Conservation (phyloP, 2,888 invertebrate species). For the Gandaritis pyraliata region DNA sequence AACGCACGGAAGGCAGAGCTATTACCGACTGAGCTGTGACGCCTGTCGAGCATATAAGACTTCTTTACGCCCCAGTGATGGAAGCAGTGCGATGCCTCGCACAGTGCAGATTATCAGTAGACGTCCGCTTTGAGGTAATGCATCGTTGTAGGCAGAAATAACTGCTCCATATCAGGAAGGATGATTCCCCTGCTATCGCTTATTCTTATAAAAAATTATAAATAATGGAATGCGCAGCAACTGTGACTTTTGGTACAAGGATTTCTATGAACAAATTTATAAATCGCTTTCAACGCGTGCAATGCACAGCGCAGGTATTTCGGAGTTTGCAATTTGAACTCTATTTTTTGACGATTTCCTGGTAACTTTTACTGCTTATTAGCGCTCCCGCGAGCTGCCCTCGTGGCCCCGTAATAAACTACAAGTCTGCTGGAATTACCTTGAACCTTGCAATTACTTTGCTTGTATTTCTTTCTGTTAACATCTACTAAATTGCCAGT, state of each 20-base stretch:
- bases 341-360: constrained; percentile 31
- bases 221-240: background rate
- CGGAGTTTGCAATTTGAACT: constrained; percentile 28
- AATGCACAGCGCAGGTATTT: constrained; percentile 10
- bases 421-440: constrained; percentile 4
- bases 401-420: constrained; percentile 27
- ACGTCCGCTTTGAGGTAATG: no score
- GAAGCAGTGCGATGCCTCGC: no score
- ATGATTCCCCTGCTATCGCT: no score
- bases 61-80: no score
- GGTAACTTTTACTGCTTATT: constrained; percentile 22
- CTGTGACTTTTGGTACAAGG: background rate
- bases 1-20: no score
- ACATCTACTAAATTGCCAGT: no score
- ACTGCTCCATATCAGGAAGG: no score
- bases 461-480: background rate
- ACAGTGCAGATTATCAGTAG: no score
- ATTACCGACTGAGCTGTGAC: no score
- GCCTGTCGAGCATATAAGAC: no score
- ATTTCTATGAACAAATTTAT: background rate
- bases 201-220: no score
- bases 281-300: background rate
- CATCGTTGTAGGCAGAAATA: no score
- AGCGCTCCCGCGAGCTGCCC: background rate
- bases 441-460: background rate